Evolutionary conservation across 2,113 vertebrate species (phyloP).

Genomic region (Heptranchias perlo): DNA sequence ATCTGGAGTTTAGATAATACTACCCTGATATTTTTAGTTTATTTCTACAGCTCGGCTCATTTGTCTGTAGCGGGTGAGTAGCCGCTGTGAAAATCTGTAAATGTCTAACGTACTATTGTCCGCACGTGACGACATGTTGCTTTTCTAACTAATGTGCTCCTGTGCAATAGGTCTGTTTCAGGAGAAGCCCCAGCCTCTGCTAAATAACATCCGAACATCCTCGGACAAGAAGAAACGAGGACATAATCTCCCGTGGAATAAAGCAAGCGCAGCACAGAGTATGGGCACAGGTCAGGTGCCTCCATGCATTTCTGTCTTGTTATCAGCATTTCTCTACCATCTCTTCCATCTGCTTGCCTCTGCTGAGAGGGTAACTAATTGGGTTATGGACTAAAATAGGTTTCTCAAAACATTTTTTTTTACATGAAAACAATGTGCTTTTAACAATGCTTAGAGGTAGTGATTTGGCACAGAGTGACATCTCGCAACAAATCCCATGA

Average conservation of each 20-base stretch:
- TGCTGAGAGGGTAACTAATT: not conserved
- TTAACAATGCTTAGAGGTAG: not conserved
- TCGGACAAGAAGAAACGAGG: conserved; percentile 66
- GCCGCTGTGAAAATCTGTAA: not conserved
- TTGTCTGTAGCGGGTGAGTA: not conserved
- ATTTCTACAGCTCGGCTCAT: not conserved
- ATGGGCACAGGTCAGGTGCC: conserved; percentile 52
- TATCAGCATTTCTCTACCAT: not conserved
- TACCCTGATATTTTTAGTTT: not conserved
- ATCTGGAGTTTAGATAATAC: not conserved
- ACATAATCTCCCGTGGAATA: conserved; percentile 51
- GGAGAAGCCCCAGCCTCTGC: conserved; percentile 84
- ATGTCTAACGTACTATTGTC: not conserved
- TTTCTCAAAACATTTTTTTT: not conserved
- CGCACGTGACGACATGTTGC: not conserved
- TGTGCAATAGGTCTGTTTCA: conserved; percentile 79
- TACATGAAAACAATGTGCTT: not conserved
- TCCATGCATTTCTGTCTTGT: not conserved
- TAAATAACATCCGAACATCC: conserved; percentile 64
- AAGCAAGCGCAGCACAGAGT: conserved; percentile 44
- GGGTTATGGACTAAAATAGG: not conserved
- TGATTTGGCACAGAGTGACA: not conserved
- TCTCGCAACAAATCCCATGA: not conserved
- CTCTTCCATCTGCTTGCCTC: not conserved
- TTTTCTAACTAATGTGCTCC: not conserved